Conservation (phyloP, 2,797 vertebrate species). For the Clarias fuscus region DNA sequence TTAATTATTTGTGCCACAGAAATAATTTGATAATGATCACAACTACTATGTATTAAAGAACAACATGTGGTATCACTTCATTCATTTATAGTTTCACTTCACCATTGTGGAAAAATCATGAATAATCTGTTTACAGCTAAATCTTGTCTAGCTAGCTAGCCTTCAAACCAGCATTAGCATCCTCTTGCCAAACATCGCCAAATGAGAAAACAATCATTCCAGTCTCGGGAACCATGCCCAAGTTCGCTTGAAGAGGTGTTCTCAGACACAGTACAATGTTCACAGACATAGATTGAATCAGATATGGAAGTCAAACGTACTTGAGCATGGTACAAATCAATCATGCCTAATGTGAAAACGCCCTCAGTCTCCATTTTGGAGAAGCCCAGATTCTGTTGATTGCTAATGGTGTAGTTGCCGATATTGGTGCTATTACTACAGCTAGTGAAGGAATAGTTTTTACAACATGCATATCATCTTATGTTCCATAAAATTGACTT, state of each 20-base stretch:
- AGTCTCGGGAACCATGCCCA: no score
- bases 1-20: neutral
- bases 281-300: no score
- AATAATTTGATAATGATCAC: neutral
- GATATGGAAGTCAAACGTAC: no score
- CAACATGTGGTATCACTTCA: neutral
- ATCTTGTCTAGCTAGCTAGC: neutral
- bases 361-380: neutral
- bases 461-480: neutral
- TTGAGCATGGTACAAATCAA: no score
- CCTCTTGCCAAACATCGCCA: neutral
- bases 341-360: neutral
- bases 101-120: neutral
- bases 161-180: neutral
- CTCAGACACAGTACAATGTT: no score
- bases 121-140: neutral
- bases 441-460: neutral
- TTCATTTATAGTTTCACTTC: neutral
- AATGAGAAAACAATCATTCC: no score
- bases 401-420: neutral
- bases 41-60: neutral
- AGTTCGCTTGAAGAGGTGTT: no score
- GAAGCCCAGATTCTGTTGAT: no score
- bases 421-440: neutral
- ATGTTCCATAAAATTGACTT: neutral